These are phyloP conservation scores for Petroica traversi DNA, from an alignment of 2,113 vertebrate species.

Conservation along the genomic window DNA sequence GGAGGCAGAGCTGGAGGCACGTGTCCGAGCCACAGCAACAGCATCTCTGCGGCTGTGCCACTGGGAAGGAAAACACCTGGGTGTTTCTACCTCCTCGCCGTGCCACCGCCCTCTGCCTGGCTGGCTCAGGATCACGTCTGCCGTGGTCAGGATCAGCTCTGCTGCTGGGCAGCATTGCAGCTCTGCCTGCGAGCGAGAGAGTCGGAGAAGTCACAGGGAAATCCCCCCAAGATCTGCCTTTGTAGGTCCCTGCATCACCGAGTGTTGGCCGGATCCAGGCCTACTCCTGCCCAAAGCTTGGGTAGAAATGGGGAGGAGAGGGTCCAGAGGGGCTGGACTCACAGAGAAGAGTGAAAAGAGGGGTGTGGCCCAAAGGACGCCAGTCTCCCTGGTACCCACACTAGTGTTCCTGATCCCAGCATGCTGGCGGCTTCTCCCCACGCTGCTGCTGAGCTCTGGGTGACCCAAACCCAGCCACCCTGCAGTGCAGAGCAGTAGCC, in stretches of 20 bases:
- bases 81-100: not conserved
- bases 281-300: not conserved
- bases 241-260: not conserved
- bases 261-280: not conserved
- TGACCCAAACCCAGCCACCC: not conserved
- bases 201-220: not conserved
- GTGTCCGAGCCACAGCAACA: not conserved
- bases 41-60: not conserved
- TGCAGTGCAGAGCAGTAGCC: not conserved
- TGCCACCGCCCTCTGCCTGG: not conserved
- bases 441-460: fast-evolving
- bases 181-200: not conserved
- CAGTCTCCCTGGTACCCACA: not conserved
- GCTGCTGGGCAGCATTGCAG: not conserved
- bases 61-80: not conserved
- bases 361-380: not conserved
- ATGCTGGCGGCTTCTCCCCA: not conserved
- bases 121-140: not conserved
- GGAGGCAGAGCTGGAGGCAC: not conserved
- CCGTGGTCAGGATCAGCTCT: not conserved
- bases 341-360: not conserved
- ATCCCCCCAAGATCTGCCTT: not conserved
- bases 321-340: not conserved
- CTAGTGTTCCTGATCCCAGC: fast-evolving
- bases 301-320: not conserved